Percentiles rank a stretch among this genome's conserved stretches.
Conservation (phyloP, 2,888 invertebrate species). For the Drosophila mimica region DNA sequence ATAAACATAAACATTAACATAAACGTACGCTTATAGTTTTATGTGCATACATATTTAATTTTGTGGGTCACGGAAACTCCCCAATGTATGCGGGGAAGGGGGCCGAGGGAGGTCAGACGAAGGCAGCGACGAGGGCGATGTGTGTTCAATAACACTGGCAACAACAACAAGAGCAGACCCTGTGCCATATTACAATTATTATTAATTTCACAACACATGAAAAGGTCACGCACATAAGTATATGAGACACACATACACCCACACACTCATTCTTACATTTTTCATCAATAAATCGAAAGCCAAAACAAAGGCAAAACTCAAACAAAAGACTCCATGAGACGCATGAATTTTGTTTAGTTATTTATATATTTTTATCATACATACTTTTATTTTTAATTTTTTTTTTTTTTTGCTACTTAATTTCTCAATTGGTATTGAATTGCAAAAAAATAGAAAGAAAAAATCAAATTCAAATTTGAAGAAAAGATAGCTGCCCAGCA, state of each 20-base stretch:
- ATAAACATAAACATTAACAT: background rate
- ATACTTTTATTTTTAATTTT: slow-evolving; percentile 6
- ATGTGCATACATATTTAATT: slow-evolving; percentile 18
- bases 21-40: background rate
- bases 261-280: slow-evolving; percentile 2
- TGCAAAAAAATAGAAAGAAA: background rate
- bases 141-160: slow-evolving; percentile 52
- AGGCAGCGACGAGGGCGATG: slow-evolving; percentile 37
- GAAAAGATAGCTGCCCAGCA: background rate
- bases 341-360: background rate
- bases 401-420: slow-evolving; percentile 24
- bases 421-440: slow-evolving; percentile 4
- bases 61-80: slow-evolving; percentile 67
- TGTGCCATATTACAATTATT: slow-evolving; percentile 75
- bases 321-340: slow-evolving; percentile 21
- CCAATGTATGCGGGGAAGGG: slow-evolving; percentile 16
- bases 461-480: background rate
- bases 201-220: slow-evolving; percentile 67
- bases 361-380: background rate
- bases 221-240: slow-evolving; percentile 69
- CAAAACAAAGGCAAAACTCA: slow-evolving; percentile 25
- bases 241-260: background rate
- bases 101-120: slow-evolving; percentile 60
- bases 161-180: slow-evolving; percentile 43
- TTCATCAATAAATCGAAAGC: slow-evolving; percentile 58